Evolutionary conservation across 30 jellyfish, hydroid and myxozoan genomes (phyloP), one percentile per base, ranked within the genome.

Genomic region (Hydractinia symbiolongicarpus): DNA sequence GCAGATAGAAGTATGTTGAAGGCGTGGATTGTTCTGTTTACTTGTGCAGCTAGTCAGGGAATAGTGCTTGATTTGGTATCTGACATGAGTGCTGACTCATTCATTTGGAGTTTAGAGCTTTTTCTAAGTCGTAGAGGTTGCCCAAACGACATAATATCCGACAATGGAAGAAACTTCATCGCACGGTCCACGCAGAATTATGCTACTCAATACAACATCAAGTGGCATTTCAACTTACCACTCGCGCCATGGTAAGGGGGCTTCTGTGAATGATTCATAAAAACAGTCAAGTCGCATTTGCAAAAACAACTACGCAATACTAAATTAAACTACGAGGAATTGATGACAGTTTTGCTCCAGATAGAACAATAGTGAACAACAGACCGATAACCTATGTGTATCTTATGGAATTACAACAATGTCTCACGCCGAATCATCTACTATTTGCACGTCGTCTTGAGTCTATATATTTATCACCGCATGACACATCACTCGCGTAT

Each of bases 201-300:
- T 68, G 54, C 19, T 9, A 10, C 57, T 13, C 11, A 68, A 9
- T 21, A 9, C 13, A 68, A 68, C 54, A 10, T 68, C 10, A 21
- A 7, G 10, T 11, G 78, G 78, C 11, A 75, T 14, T 73, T 73
- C 10, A 73, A 17, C 10, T 73, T 73, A 77, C 76, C 21, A 73
- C 13, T 16, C 76, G 53, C 78, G 13, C 82, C 78, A 40, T 73
- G 82, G 78, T 73, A 50, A 8, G 76, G 82, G 10, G 78, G 19
- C 7, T 11, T 73, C 19, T 52, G 20, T 73, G 53, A 17, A 50
- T 9, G 82, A 8, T 11, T 73, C 20, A 53, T 11, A 49, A 53
- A 77, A 10, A 49, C 19, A 50, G 78, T 73, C 9, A 73, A 73
- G 53, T 8, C 11, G 16, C 50, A 53, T 73, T 73, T 73, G 78